Percentiles rank a stretch among this genome's conserved stretches.
Conservation (phyloP, 2,113 vertebrate genomes). For the Lycocorax pyrrhopterus region DNA sequence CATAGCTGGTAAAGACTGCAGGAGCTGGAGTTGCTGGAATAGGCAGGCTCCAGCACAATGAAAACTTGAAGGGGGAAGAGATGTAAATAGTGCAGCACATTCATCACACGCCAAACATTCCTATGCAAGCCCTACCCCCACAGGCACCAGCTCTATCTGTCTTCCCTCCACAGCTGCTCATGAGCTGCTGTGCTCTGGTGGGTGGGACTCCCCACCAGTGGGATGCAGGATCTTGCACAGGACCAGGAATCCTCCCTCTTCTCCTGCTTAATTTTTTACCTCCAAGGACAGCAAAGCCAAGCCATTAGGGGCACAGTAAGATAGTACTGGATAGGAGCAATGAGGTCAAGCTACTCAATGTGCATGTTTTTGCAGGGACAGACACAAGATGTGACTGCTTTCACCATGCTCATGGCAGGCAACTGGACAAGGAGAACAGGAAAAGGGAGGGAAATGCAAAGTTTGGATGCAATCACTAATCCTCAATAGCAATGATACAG, state of each 20-base stretch:
- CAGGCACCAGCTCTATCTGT: background rate
- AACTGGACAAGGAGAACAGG: background rate
- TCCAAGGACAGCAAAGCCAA: background rate
- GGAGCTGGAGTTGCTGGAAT: background rate
- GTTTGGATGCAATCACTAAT: background rate
- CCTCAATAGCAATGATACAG: background rate
- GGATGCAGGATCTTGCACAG: background rate
- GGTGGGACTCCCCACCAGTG: background rate
- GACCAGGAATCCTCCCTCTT: background rate
- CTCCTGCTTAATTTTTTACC: background rate
- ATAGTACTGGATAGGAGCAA: background rate
- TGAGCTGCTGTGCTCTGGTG: background rate
- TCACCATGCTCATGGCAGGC: background rate
- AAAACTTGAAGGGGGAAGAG: background rate
- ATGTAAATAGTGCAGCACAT: background rate
- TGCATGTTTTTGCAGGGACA: background rate
- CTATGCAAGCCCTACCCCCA: background rate
- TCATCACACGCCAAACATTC: background rate
- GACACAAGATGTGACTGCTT: background rate
- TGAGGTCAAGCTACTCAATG: background rate
- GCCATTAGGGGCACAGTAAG: background rate
- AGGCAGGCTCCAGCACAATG: background rate
- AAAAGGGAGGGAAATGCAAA: background rate
- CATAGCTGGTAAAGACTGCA: background rate
- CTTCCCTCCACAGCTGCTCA: background rate